Evolutionary conservation across 1,140 invertebrate species (phyloP).

Genomic region (Drosophila baimaii): DNA sequence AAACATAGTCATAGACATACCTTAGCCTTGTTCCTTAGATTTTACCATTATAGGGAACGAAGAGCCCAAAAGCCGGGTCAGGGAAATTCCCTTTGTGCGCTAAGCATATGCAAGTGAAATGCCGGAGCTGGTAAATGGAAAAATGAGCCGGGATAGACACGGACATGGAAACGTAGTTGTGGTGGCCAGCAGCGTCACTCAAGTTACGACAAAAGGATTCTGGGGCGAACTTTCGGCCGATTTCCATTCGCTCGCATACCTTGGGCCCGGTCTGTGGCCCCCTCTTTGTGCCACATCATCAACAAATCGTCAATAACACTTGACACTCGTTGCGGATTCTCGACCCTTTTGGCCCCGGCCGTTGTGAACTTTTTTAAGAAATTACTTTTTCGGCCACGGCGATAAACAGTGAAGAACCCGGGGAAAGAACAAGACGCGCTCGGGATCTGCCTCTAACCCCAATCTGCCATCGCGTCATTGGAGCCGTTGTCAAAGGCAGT

Average conservation of each 20-base stretch:
- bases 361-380: constrained; percentile 70
- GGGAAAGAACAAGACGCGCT: constrained; percentile 19
- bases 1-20: constrained; percentile 39
- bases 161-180: constrained; percentile 5
- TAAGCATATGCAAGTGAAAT: constrained; percentile 39
- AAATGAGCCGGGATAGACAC: constrained; percentile 24
- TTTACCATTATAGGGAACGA: constrained; percentile 25
- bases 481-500: constrained; percentile 57
- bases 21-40: constrained; percentile 24
- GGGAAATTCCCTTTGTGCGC: constrained; percentile 39
- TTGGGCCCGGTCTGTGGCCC: constrained; percentile 1
- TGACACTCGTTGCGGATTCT: constrained; percentile 66
- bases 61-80: constrained; percentile 19
- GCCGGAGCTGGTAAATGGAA: constrained; percentile 28
- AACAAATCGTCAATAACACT: constrained; percentile 83
- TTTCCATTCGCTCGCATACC: constrained; percentile 33
- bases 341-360: constrained; percentile 45
- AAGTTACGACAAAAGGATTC: constrained; percentile 50
- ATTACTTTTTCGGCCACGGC: constrained; percentile 62
- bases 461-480: constrained; percentile 43
- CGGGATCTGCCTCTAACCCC: constrained; percentile 6
- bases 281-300: constrained; percentile 73
- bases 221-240: constrained; percentile 42
- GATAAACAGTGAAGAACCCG: constrained; percentile 58
- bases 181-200: constrained; percentile 26